Evolutionary conservation across 53 echinoderm and acorn worm species (phyloP), one percentile per base, ranked within the genome.

Genomic region (Crossaster papposus): DNA sequence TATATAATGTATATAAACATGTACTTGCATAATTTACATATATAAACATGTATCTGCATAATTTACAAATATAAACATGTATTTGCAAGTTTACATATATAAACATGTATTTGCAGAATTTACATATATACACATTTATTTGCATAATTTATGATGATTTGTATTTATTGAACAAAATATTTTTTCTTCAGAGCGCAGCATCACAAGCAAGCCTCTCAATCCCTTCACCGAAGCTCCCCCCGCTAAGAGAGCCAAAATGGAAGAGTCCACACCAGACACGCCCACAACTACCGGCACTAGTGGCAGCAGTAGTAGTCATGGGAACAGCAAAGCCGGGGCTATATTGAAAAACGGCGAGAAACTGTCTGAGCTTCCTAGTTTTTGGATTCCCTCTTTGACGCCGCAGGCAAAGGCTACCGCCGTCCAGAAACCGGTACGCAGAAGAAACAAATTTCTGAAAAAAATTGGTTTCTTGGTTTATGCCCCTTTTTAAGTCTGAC

Each of bases 311-410:
- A 26, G n/a, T 24, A 68, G 29, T 11, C 52, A 79, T 28, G 80
- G 90, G 4, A 29, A 44, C 68, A 83, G 83, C 54, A 62, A 54
- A 36, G 31, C 28, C 17, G 87, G 30, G 2, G 65, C 64, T 23
- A 28, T 31, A 1, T 44, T 63, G 2, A 37, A 72, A 36, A 77
- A 28, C 22, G 37, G 90, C 82, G 90, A 90, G 91, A 79, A 89
- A 2, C 81, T 83, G 28, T 83, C 95, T 20, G 94, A 93, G 22
- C 91, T 98, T 23, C 98, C 98, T 0, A 96, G 96, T 33, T 98
- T 98, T 82, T 98, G 98, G 98, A 98, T 96, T 34, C 98, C 98
- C 14, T 93, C 94, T 15, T 91, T 94, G 77, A 98, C 98, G 44
- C 98, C 98, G 3, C 73, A 96, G 44, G 98, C 98, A 9, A 93